Base-by-base conservation (phyloP, 1,140 invertebrate genomes). In the Dendroctonus ponderosae region DNA sequence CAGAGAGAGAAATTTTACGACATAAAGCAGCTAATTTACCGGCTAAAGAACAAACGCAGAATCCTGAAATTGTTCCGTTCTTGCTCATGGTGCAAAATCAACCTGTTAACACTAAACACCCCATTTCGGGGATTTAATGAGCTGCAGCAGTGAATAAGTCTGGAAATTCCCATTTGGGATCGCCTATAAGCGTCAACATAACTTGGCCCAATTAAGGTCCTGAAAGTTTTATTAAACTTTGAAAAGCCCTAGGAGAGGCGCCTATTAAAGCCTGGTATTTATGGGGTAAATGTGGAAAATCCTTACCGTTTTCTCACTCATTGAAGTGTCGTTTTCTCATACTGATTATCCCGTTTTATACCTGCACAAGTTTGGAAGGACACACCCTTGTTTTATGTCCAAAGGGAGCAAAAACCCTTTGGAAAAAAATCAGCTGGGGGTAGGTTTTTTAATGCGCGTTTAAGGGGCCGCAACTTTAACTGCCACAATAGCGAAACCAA, bases 121-220 rank as follows among this genome's bases (percentile, higher is more conserved):
- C 37, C 14, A 60, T 60, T n/a, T 9, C 26, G 9, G 58, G 58
- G 5, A 14, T 62, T 12, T 44, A 53, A 52, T 41, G 49, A 62
- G 14, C 15, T 40, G 11, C 38, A 49, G 6, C 6, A 11, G 49
- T 52, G 5, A 12, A 62, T 52, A 62, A 52, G 52, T 62, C 48
- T 38, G 60, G 11, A 11, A 60, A 49, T 49, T 49, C 26, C 58
- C 58, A 60, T 60, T 60, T 60, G 58, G 58, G 58, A 60, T 62
- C 60, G 39, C 60, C 53, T 44, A 52, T 53, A 62, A 52, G 53
- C 26, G 48, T 62, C 60, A 52, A 62, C 60, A 52, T 50, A 11
- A 52, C 53, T 62, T 53, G 53, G 38, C 38, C 48, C 58, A 60
- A 60, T 60, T 60, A 60, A 48, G 37, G 37, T 8, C 37, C 5